Base-by-base conservation (phyloP, 2,888 invertebrate genomes). In the Oxyscelio sp. region DNA sequence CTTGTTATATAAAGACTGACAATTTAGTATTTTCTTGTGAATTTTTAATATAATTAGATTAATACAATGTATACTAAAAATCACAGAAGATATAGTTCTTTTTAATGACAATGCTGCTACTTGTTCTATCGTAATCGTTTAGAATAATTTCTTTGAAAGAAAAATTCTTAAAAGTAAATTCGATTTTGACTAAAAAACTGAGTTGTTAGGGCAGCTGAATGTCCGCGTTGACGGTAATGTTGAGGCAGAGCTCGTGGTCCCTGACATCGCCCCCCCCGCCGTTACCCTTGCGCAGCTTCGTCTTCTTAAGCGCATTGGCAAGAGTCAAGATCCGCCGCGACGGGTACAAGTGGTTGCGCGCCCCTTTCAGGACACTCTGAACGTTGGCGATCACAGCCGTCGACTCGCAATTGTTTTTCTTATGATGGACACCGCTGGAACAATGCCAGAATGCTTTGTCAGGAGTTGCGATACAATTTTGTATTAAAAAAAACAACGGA, bases 231-330 rank as follows among this genome's bases (percentile, higher is more conserved):
- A 91, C 79, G 59, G 92, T 93, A 80, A 94, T 94, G 88, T 94
- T 94, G 87, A 92, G 90, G 82, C 97, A 97, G 65, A 97, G 94
- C 85, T 95, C 94, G 89, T 96, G 96, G 93, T 97, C 97, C 68
- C 97, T 94, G n/a, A 95, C 89, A 90, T 99, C 99, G 6, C 99
- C 99, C 99, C 99, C 99, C 0, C 99, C 99, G 0, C 99, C 99
- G 92, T 99, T 99, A 0, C 98, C 98, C 93, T 98, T 98, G 8
- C 97, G 95, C 3, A 98, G 94, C 90, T 97, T 97, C 0, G 96
- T 96, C 88, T 97, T 97, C 87, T 97, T 96, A 0, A 96, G 95
- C 6, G 96, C 95, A 11, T 96, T 96, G 45, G 96, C 95, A 78
- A 96, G 95, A 1, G 96, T 96, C 61, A 96, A 94, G 50, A 96